Evolutionary conservation across 2,797 vertebrate genomes (phyloP), one percentile per base, ranked within the genome.

Genomic region (Pelodytes ibericus): DNA sequence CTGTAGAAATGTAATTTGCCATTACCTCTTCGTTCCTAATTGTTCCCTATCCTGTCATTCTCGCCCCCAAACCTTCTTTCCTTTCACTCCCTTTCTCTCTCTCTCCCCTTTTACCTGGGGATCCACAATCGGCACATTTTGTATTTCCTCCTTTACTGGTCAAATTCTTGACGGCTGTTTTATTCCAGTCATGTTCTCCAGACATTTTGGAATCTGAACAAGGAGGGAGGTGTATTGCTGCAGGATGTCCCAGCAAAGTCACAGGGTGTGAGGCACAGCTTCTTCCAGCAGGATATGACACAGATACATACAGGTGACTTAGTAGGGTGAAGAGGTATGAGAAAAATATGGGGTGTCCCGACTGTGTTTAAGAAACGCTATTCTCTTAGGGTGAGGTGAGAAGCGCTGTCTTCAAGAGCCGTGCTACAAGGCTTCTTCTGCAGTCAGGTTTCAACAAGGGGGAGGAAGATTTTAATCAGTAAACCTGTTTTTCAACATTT

Each of bases 401-500:
- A 29, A 47, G 75, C 39, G 36, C 30, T 30, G 18, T 22, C 47
- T 69, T 27, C n/a, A 20, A 49, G 18, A n/a, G 51, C 27, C 24
- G 13, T 47, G 58, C 36, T 72, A 0, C 24, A 6, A 26, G 31
- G 6, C 16, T 44, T 60, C 27, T 36, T 36, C 18, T 64, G n/a
- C 22, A 58, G 81, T 86, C 10, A 81, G 83, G 84, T 82, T 82
- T 78, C 10, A 31, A 27, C 79, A 84, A 86, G 83, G 83, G 87
- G 89, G 88, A 85, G 87, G 64, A 86, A 83, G 83, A 79, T 85
- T 82, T 84, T 84, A 86, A 86, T 86, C 81, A 84, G 86, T 81
- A 82, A 89, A 90, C 88, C 84, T 83, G 88, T 89, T 88, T 86
- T 88, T 87, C 88, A 77, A 82, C 87, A 87, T 88, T 88, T 86